phyloP scores from a whole-genome alignment of 2,113 vertebrate genomes.

The Oreochromis aureus region DNA sequence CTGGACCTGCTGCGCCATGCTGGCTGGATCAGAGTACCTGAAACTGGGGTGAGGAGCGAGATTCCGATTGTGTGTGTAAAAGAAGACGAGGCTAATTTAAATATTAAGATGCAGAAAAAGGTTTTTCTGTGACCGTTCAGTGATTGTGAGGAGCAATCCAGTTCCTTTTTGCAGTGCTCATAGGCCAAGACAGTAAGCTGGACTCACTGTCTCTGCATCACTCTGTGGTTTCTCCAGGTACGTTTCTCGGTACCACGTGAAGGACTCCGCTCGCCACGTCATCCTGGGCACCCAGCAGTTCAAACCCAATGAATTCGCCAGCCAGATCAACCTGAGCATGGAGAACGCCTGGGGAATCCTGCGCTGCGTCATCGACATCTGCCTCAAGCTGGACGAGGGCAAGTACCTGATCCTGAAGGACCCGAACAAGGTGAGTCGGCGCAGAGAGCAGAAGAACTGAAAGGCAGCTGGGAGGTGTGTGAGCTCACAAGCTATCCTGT shows the following conservation, averaged over 20 bases:
- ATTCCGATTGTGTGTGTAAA: not conserved
- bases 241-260: conserved; percentile 94
- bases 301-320: conserved; percentile 98
- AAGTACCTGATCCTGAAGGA: conserved; percentile 99
- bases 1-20: conserved; percentile 94
- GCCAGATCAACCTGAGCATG: conserved; percentile 98
- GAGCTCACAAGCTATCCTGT: not conserved
- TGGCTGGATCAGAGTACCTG: conserved; percentile 95
- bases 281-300: conserved; percentile 98
- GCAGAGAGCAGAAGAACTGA: not conserved
- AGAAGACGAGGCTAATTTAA: not conserved
- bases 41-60: conserved; percentile 88
- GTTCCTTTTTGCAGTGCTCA: not conserved
- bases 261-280: conserved; percentile 93
- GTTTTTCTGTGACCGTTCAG: not conserved
- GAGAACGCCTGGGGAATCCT: conserved; percentile 99
- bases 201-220: not conserved
- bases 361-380: conserved; percentile 96
- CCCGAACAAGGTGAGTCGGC: conserved; percentile 86
- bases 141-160: not conserved
- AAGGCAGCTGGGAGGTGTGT: not conserved
- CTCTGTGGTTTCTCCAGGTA: conserved; percentile 69
- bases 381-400: conserved; percentile 97
- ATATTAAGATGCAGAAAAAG: not conserved
- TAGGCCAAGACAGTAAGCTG: not conserved